phyloP scores from a whole-genome alignment of 2,888 invertebrate genomes.

The Andrena praecox region DNA sequence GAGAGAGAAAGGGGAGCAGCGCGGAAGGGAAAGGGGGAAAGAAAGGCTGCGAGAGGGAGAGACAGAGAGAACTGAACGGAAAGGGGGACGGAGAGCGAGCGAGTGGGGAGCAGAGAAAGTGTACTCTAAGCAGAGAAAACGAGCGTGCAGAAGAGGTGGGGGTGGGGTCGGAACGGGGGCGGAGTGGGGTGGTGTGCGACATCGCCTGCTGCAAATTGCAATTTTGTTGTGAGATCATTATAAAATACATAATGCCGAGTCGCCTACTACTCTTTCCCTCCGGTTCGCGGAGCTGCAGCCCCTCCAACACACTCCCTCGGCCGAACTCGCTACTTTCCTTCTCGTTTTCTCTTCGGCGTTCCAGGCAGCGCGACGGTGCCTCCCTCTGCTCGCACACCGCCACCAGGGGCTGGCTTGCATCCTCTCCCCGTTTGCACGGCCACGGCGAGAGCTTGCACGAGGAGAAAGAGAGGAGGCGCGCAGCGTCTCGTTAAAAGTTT shows the following conservation, averaged over 20 bases:
- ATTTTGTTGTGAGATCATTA: constrained; percentile 84
- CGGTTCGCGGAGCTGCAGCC: constrained; percentile 51
- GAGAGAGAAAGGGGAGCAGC: constrained; percentile 30
- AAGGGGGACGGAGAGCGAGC: constrained; percentile 23
- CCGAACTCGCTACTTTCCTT: constrained; percentile 65
- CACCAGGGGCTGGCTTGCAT: constrained; percentile 30
- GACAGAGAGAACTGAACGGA: constrained; percentile 13
- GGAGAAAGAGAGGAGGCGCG: constrained; percentile 56
- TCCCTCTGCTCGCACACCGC: constrained; percentile 45
- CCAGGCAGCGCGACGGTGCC: constrained; percentile 43
- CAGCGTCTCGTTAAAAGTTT: constrained; percentile 85
- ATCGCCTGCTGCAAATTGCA: constrained; percentile 82
- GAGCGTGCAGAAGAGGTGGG: constrained; percentile 47
- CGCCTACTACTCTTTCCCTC: constrained; percentile 69
- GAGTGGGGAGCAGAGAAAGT: constrained; percentile 40
- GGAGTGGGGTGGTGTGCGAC: constrained; percentile 69
- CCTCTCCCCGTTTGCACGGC: constrained; percentile 39
- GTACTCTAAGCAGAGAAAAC: constrained; percentile 69
- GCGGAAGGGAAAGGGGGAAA: constrained; percentile 20
- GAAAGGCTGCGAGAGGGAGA: constrained; percentile 20
- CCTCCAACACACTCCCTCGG: constrained; percentile 11
- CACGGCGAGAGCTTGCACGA: constrained; percentile 19
- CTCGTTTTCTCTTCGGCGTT: constrained; percentile 59
- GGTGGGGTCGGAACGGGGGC: constrained; percentile 32
- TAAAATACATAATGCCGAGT: constrained; percentile 83